Base-by-base conservation (phyloP, 2,797 vertebrate genomes). In the Vespertilio murinus region DNA sequence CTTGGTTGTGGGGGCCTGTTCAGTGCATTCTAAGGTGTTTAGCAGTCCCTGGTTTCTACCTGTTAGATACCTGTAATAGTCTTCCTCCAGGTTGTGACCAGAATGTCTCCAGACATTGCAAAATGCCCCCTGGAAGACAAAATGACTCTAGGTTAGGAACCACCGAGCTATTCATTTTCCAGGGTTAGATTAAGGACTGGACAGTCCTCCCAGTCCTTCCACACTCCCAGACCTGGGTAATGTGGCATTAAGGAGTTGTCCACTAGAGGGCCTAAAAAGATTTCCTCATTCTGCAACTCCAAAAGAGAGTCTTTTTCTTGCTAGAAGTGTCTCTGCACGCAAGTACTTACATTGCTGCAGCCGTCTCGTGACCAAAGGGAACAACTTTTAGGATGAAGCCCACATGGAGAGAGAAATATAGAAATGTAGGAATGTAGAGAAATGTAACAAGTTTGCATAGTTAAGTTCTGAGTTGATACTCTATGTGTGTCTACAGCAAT, bases 221-320 rank as follows among this genome's bases (percentile, higher is more conserved):
- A 49, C 9, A 65, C 20, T 93, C 18, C 52, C 56, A n/a, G 77
- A 92, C 33, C 22, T 18, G 49, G 77, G 7, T 75, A 40, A 14
- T 38, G 12, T 45, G 69, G n/a, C 38, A n/a, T 92, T 83, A 89
- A 82, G 49, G 35, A 49, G 17, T 49, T 82, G 56, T 88, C 92
- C 92, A 85, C 92, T 93, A 94, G 94, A 94, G 87, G 92, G 94
- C 87, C 83, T 20, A 42, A 79, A 75, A 83, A 69, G 90, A 40
- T 33, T 59, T 61, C 42, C 18, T 78, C n/a, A 47, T 14, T 65
- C n/a, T 35, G 49, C 30, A 80, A 54, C 54, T 16, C 45, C 2
- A 56, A 33, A 56, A 33, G 38, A 80, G 17, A 18, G 42, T n/a
- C n/a, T 20, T 84, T 69, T 73, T 77, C 82, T 87, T 74, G 20